A percentile compares a stretch with the other conserved stretches of the same genome.
Conservation (phyloP, 2,113 vertebrate genomes). For the Leuciscus idus region DNA sequence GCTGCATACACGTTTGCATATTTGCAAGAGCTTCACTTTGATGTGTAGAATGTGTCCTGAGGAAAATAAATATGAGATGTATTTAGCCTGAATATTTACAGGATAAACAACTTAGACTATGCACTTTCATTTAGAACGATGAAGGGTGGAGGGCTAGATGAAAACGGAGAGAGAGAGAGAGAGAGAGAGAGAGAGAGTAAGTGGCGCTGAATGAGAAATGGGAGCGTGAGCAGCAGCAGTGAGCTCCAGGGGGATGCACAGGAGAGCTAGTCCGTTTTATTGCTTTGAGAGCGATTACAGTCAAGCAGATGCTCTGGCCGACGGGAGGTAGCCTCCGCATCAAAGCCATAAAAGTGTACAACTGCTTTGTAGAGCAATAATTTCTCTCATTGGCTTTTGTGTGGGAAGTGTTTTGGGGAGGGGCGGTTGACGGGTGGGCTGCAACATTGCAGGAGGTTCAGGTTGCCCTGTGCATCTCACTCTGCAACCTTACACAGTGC, state of each 20-base stretch:
- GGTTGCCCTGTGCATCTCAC: background rate
- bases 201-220: background rate
- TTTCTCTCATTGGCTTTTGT: slow-evolving; percentile 77
- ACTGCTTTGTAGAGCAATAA: slow-evolving; percentile 82
- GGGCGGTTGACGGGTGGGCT: background rate
- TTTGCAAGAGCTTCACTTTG: slow-evolving; percentile 23
- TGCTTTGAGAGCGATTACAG: slow-evolving; percentile 72
- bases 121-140: slow-evolving; percentile 56
- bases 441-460: slow-evolving; percentile 41
- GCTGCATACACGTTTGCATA: slow-evolving; percentile 35
- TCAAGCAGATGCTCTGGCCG: slow-evolving; percentile 80
- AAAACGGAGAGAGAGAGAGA: slow-evolving; percentile 7
- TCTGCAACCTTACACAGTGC: slow-evolving; percentile 19
- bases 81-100: slow-evolving; percentile 55
- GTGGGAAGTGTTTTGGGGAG: slow-evolving; percentile 72
- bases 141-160: background rate
- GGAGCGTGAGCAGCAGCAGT: background rate
- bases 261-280: slow-evolving; percentile 67
- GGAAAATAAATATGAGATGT: slow-evolving; percentile 47
- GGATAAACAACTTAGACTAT: slow-evolving; percentile 59
- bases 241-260: slow-evolving; percentile 56
- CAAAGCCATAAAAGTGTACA: slow-evolving; percentile 82
- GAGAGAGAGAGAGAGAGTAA: slow-evolving; percentile 15
- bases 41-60: slow-evolving; percentile 36
- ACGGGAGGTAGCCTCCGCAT: slow-evolving; percentile 79